Base-by-base conservation (phyloP, 2,888 invertebrate species). In the Isotomurus palustris region DNA sequence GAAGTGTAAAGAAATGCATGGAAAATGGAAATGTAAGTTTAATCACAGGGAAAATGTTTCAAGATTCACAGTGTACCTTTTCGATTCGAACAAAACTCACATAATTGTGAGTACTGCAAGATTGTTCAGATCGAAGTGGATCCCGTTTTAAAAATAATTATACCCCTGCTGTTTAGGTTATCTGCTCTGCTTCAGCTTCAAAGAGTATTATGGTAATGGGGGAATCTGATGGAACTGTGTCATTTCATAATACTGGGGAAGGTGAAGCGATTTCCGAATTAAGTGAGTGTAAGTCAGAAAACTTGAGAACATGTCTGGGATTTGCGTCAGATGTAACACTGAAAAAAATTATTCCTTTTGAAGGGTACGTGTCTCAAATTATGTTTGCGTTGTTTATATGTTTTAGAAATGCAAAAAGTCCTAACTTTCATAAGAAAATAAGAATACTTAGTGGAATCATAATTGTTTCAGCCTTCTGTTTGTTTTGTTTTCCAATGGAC, bases 401-500 rank as follows among this genome's bases (percentile, higher is more conserved):
- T 32, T 32, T n/a, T n/a, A n/a, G n/a, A n/a, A n/a, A n/a, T n/a
- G n/a, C n/a, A n/a, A n/a, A n/a, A n/a, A n/a, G n/a, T n/a, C n/a
- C n/a, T 50, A 3, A 21, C 29, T 29, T 41, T 6, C 22, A 21
- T 38, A 27, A 44, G 32, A 22, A 3, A 32, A 25, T 35, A 14
- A 40, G 12, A 27, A 36, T 36, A 32, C 19, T 52, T 24, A 27
- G 4, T 41, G n/a, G 2, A 22, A 8, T 12, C 28, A 41, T 45
- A 40, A 22, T 53, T 41, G 19, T 32, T 29, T 24, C 17, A 67
- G 69, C n/a, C 19, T 58, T 10, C 12, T 66, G 10, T 69, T 67
- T 48, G 41, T 60, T 21, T 54, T 69, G 1, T 28, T 66, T 5
- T 62, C 65, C 0, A 62, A 64, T 45, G 69, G 69, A 45, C 32